Percentiles rank a stretch among this genome's conserved stretches.
phyloP scores from a whole-genome alignment of 2,797 vertebrate species.

The Philypnodon macrostomus region DNA sequence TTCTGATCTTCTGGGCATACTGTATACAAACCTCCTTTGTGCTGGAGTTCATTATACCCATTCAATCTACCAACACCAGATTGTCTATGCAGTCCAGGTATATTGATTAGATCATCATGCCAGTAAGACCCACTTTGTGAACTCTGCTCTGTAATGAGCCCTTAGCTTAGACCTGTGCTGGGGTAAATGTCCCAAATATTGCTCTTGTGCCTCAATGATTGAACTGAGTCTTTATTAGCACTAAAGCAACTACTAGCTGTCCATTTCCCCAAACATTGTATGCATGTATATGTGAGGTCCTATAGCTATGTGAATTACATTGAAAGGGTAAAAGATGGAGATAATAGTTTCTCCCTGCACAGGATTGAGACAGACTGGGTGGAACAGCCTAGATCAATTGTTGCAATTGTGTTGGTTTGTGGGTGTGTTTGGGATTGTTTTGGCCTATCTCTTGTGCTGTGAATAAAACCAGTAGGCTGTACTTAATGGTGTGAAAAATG shows the following conservation, averaged over 20 bases:
- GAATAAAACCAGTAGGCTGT: constrained; percentile 78
- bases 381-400: constrained; percentile 72
- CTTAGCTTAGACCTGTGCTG: constrained; percentile 58
- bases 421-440: constrained; percentile 72
- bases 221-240: constrained; percentile 62
- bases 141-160: constrained; percentile 67
- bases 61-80: no score
- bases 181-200: constrained; percentile 62
- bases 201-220: constrained; percentile 58
- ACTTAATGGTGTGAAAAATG: constrained; percentile 79
- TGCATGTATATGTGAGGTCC: no score
- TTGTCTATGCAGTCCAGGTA: constrained; percentile 61
- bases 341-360: constrained; percentile 62
- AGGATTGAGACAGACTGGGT: constrained; percentile 61
- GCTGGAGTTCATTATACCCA: no score
- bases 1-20: no score
- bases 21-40: no score
- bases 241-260: constrained; percentile 41
- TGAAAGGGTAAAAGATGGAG: no score
- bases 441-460: constrained; percentile 66
- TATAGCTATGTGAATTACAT: no score
- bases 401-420: constrained; percentile 67
- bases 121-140: constrained; percentile 59
- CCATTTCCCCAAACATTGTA: no score
- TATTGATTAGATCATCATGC: constrained; percentile 72